A percentile compares a stretch with the other conserved stretches of the same genome.
phyloP scores from a whole-genome alignment of 2,888 invertebrate genomes.

The Fissipunctia ypsillon region DNA sequence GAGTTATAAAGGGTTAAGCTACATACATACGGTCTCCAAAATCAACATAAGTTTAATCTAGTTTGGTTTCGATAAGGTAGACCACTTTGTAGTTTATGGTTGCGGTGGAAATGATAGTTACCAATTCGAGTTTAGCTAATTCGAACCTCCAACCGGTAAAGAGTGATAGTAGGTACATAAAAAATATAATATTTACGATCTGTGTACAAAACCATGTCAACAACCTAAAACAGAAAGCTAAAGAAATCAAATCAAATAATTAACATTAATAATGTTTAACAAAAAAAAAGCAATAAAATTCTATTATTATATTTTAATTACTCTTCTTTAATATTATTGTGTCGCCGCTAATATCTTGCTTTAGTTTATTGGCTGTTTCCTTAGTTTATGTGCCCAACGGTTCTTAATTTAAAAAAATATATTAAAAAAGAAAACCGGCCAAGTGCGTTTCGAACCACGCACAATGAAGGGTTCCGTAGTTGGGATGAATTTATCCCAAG shows the following conservation, averaged over 20 bases:
- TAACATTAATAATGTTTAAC: constrained; percentile 43
- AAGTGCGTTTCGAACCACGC: no score
- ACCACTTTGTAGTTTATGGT: constrained; percentile 8
- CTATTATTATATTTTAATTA: constrained; percentile 37
- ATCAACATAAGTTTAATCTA: background rate
- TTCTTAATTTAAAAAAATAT: constrained; percentile 40
- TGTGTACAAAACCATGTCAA: constrained; percentile 37
- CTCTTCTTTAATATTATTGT: constrained; percentile 21
- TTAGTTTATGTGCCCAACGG: constrained; percentile 49
- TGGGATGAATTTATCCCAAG: no score
- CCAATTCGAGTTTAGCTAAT: constrained; percentile 4
- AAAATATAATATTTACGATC: constrained; percentile 11
- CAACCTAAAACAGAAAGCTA: constrained; percentile 34
- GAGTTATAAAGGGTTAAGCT: no score
- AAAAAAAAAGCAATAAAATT: constrained; percentile 52
- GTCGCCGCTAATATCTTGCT: constrained; percentile 45
- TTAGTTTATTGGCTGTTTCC: constrained; percentile 41
- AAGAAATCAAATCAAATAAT: constrained; percentile 39
- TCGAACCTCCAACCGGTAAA: constrained; percentile 2
- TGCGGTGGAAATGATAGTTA: background rate
- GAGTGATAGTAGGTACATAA: background rate
- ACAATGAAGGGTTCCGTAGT: no score
- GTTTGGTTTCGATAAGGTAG: background rate
- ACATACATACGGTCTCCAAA: background rate
- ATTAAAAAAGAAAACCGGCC: no score